A percentile compares a stretch with the other conserved stretches of the same genome.
Evolutionary conservation across 2,888 invertebrate species (phyloP).

Genomic region (Hypolimnas misippus): DNA sequence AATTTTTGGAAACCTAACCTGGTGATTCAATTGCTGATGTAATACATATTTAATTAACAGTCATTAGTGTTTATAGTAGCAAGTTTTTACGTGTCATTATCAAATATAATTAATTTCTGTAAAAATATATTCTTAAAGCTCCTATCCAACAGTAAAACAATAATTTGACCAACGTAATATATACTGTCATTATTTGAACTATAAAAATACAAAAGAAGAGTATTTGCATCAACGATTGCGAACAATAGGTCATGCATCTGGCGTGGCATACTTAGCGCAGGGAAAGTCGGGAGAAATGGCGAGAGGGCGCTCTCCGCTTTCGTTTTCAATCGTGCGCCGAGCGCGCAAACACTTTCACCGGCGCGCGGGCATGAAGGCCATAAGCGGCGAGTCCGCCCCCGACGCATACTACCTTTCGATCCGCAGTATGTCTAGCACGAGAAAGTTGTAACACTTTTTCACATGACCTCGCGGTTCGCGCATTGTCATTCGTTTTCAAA

Average conservation of each 20-base stretch:
- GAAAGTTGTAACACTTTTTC: constrained; percentile 84
- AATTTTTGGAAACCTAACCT: too few species aligned
- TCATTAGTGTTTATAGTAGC: too few species aligned
- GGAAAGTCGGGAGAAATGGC: constrained; percentile 84
- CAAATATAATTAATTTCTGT: too few species aligned
- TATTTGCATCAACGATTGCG: constrained; percentile 55
- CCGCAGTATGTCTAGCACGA: constrained; percentile 66
- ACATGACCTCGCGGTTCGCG: constrained; percentile 79
- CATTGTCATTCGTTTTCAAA: constrained; percentile 77
- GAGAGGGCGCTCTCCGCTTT: constrained; percentile 83
- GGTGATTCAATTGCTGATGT: too few species aligned
- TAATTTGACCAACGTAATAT: neutral
- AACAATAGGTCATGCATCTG: constrained; percentile 78
- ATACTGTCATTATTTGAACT: neutral
- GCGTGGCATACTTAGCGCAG: constrained; percentile 77
- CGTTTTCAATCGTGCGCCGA: constrained; percentile 78
- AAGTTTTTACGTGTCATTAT: too few species aligned
- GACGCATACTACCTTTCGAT: constrained; percentile 71
- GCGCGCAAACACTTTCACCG: constrained; percentile 80
- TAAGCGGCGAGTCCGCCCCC: constrained; percentile 68
- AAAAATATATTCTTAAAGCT: too few species aligned
- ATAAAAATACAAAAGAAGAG: constrained; percentile 33
- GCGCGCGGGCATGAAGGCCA: constrained; percentile 68
- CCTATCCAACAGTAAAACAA: too few species aligned
- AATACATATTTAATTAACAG: too few species aligned